Conservation (phyloP, 1,140 invertebrate genomes). For the Plectus sambesii region DNA sequence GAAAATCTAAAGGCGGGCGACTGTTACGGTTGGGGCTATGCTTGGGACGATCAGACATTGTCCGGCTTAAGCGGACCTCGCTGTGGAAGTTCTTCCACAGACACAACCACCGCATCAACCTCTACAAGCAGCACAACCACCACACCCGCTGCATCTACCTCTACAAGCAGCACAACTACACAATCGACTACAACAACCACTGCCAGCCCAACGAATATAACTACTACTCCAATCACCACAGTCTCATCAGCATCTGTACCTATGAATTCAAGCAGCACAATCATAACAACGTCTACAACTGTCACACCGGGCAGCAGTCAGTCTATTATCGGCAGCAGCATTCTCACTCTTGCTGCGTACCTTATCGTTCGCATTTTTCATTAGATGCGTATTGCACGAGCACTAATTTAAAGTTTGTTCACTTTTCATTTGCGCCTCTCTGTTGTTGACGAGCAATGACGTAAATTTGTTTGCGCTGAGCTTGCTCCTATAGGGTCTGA, state of each 20-base stretch:
- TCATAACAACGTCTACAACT: slow-evolving; percentile 1
- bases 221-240: slow-evolving; percentile 2
- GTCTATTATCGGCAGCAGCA: too few species aligned
- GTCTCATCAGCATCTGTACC: neutral
- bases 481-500: too few species aligned
- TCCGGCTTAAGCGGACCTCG: neutral
- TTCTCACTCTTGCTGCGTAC: too few species aligned
- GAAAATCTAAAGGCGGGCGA: slow-evolving; percentile 26
- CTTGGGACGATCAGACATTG: neutral
- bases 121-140: slow-evolving; percentile 1
- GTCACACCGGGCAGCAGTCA: too few species aligned
- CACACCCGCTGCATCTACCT: neutral
- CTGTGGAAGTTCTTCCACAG: slow-evolving; percentile 1
- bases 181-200: too few species aligned
- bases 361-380: too few species aligned
- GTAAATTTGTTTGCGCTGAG: too few species aligned
- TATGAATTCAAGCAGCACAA: neutral
- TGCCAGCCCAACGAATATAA: slow-evolving; percentile 1
- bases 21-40: neutral
- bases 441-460: too few species aligned
- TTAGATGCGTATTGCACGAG: too few species aligned
- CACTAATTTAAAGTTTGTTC: too few species aligned
- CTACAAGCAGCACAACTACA: neutral
- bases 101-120: slow-evolving; percentile 1
- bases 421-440: too few species aligned